phyloP scores from a whole-genome alignment of 2,888 invertebrate genomes.

The Watsonalla binaria region DNA sequence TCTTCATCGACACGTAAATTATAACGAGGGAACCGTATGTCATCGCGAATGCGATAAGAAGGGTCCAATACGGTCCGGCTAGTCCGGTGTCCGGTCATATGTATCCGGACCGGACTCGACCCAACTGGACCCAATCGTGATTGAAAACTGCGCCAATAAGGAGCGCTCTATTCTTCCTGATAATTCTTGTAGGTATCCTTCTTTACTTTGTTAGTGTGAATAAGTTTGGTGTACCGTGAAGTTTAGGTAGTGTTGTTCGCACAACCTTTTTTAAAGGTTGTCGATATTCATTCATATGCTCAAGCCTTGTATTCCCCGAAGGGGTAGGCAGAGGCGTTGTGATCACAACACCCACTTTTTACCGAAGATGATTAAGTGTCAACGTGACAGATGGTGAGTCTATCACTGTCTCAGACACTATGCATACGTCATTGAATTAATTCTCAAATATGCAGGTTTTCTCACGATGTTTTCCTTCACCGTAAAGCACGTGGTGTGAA shows the following conservation, averaged over 20 bases:
- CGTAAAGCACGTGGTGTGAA: no score
- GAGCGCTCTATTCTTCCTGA: constrained; percentile 5
- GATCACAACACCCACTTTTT: no score
- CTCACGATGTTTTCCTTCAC: no score
- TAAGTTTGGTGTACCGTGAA: constrained; percentile 1
- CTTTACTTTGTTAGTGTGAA: neutral
- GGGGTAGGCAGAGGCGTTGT: no score
- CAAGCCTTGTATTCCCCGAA: no score
- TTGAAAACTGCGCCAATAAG: constrained; percentile 15
- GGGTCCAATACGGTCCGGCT: constrained; percentile 1
- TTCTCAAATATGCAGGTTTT: no score
- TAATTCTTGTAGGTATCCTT: neutral
- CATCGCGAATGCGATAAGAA: constrained; percentile 2
- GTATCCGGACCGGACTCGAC: constrained; percentile 4
- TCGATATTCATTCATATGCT: no score
- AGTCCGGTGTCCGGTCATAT: constrained; percentile 6
- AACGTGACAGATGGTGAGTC: no score
- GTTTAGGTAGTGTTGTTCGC: neutral
- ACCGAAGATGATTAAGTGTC: no score
- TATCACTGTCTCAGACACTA: no score
- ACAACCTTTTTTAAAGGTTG: neutral
- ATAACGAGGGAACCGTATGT: constrained; percentile 2
- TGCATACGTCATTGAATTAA: no score
- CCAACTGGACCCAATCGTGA: constrained; percentile 14
- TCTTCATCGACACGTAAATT: constrained; percentile 1